Percentiles rank a stretch among this genome's conserved stretches.
These are phyloP conservation scores for Benthosema pterotum DNA, from an alignment of 2,797 vertebrate species.

Conservation along the genomic window DNA sequence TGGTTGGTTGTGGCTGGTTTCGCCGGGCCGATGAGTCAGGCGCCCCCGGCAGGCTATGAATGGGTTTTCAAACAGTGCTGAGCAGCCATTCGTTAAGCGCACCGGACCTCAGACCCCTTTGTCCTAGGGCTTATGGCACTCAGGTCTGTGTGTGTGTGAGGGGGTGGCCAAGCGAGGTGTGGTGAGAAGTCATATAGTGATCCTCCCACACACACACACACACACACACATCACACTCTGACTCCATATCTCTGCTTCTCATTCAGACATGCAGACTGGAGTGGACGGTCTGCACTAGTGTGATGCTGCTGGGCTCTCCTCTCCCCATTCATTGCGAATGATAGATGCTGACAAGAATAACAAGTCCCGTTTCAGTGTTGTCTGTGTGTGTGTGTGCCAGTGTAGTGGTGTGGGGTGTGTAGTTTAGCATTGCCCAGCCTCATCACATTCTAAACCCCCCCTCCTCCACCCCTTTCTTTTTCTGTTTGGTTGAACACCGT, in stretches of 20 bases:
- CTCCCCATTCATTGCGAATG: slow-evolving; percentile 76
- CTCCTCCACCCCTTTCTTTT: slow-evolving; percentile 44
- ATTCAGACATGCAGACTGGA: slow-evolving; percentile 79
- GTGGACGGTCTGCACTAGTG: slow-evolving; percentile 80
- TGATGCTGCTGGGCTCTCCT: slow-evolving; percentile 70
- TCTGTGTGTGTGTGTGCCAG: slow-evolving; percentile 31
- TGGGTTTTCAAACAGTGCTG: slow-evolving; percentile 74
- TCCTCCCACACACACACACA: slow-evolving; percentile 68
- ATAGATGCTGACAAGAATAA: slow-evolving; percentile 80
- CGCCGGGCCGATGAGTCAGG: slow-evolving; percentile 49
- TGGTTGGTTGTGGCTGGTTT: slow-evolving; percentile 33
- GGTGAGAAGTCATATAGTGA: no score
- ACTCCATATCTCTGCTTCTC: slow-evolving; percentile 68
- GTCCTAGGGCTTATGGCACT: slow-evolving; percentile 76
- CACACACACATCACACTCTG: slow-evolving; percentile 48
- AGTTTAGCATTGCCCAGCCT: slow-evolving; percentile 78
- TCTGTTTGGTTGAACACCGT: slow-evolving; percentile 19
- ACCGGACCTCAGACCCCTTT: slow-evolving; percentile 77
- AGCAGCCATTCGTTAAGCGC: slow-evolving; percentile 76
- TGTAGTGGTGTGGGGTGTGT: slow-evolving; percentile 22
- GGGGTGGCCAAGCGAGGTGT: no score
- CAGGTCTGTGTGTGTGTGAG: slow-evolving; percentile 9
- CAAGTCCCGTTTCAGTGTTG: slow-evolving; percentile 57
- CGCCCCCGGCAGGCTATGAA: slow-evolving; percentile 50
- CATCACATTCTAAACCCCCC: slow-evolving; percentile 82